A percentile compares a stretch with the other conserved stretches of the same genome.
phyloP scores from a whole-genome alignment of 53 echinoderm and acorn worm genomes.

The Holothuria scabra region DNA sequence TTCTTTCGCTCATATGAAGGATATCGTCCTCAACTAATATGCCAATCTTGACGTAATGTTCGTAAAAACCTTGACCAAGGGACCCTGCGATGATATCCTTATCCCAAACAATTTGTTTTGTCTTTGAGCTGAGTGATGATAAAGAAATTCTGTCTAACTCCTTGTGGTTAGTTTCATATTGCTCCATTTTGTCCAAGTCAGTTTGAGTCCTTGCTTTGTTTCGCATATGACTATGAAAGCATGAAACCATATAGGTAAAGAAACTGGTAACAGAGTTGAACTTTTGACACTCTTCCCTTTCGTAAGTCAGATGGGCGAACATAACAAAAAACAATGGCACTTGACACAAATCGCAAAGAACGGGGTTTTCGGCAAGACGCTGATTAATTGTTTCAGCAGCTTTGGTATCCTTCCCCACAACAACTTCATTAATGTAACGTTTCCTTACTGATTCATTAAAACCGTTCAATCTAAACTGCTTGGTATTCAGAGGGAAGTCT shows the following conservation, averaged over 20 bases:
- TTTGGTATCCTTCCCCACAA: not conserved
- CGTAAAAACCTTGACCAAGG: not conserved
- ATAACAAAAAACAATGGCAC: conserved; percentile 19
- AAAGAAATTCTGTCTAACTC: not conserved
- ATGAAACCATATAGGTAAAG: conserved; percentile 15
- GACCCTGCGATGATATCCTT: not conserved
- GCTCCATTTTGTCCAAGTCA: not conserved
- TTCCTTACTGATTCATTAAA: not conserved
- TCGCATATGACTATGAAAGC: not conserved
- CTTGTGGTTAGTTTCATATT: not conserved
- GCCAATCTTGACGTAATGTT: not conserved
- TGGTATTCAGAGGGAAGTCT: not conserved
- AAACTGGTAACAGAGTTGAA: not conserved
- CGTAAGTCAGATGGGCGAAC: conserved; percentile 14
- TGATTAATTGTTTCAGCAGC: not conserved
- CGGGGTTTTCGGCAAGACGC: not conserved
- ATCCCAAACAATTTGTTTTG: not conserved
- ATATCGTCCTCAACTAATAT: conserved; percentile 1
- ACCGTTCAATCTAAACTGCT: not conserved
- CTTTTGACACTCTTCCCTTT: not conserved
- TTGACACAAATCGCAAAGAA: conserved; percentile 2
- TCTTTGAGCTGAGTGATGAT: not conserved
- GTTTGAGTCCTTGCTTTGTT: not conserved
- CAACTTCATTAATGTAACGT: not conserved
- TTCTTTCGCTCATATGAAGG: not conserved